Conservation (phyloP, 2,113 vertebrate genomes). For the Suricata suricatta region DNA sequence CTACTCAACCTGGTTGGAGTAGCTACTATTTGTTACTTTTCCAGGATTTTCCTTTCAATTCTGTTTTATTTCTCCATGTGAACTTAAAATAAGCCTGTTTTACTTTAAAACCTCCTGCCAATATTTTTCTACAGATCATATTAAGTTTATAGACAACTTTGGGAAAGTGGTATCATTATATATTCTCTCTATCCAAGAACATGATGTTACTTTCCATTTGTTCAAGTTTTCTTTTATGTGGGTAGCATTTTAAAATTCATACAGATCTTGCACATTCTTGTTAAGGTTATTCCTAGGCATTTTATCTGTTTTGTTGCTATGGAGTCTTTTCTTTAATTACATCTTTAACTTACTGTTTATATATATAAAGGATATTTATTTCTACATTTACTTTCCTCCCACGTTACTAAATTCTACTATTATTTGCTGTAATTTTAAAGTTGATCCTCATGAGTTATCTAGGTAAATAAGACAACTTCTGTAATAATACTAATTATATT, state of each 20-base stretch:
- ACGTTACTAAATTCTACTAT: neutral
- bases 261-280: neutral
- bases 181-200: neutral
- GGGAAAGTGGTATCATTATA: neutral
- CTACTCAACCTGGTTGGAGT: neutral
- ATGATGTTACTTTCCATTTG: neutral
- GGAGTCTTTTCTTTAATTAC: neutral
- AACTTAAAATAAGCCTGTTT: neutral
- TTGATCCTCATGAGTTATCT: neutral
- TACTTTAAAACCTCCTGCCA: neutral
- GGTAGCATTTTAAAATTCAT: constrained; percentile 5
- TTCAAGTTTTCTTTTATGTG: neutral
- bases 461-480: neutral
- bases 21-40: neutral
- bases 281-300: neutral
- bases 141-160: neutral
- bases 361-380: neutral
- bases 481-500: neutral
- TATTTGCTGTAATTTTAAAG: neutral
- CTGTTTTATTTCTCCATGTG: neutral
- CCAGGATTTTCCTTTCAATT: neutral
- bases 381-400: neutral
- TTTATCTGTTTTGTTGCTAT: neutral
- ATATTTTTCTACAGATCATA: neutral
- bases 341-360: neutral